phyloP scores from a whole-genome alignment of 2,113 vertebrate genomes.

The Percina caprodes region DNA sequence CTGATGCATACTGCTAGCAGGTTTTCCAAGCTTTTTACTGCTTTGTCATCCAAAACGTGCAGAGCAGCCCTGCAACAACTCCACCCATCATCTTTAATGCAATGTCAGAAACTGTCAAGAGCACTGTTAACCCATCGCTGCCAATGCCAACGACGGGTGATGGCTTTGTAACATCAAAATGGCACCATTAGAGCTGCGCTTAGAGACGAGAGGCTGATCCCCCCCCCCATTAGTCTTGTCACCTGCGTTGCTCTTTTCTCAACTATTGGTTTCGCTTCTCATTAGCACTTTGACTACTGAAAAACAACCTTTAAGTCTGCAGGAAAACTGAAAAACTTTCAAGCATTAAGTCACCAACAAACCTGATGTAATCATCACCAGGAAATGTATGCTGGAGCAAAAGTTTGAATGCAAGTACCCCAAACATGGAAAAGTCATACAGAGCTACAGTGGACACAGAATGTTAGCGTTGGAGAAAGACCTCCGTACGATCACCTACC shows the following conservation, averaged over 20 bases:
- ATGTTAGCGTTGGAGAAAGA: conserved; percentile 73
- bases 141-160: too few species aligned
- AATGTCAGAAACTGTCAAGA: too few species aligned
- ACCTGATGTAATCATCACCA: conserved; percentile 64
- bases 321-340: conserved; percentile 78
- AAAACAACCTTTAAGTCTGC: not conserved
- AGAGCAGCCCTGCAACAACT: not conserved
- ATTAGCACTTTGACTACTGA: too few species aligned
- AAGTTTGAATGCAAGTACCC: conserved; percentile 80
- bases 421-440: conserved; percentile 70
- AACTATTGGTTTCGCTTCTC: too few species aligned
- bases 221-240: too few species aligned
- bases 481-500: conserved; percentile 79
- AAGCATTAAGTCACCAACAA: conserved; percentile 74
- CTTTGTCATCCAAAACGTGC: not conserved
- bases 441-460: conserved; percentile 68
- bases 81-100: not conserved
- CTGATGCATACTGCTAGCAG: not conserved
- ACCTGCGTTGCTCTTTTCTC: too few species aligned
- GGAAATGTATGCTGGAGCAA: conserved; percentile 71
- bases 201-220: too few species aligned
- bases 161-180: too few species aligned
- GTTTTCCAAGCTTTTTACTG: not conserved
- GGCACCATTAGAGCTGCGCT: too few species aligned
- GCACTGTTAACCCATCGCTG: too few species aligned